phyloP scores from a whole-genome alignment of 30 jellyfish, hydroid and myxozoan genomes.

The Mastigias papua region DNA sequence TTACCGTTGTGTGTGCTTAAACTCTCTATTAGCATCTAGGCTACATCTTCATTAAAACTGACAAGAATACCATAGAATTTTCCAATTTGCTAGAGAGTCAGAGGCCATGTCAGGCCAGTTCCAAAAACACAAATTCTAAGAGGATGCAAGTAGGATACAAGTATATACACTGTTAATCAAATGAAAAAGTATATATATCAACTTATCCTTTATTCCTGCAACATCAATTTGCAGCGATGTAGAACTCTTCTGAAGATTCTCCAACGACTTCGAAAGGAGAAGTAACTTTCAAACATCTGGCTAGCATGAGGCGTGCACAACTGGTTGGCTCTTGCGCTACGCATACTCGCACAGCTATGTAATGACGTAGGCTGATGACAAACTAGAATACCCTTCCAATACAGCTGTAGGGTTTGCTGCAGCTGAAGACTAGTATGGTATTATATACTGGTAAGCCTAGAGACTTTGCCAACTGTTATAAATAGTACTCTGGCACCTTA shows the following conservation, averaged over 20 bases:
- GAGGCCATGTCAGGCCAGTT: neutral
- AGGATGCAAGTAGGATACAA: neutral
- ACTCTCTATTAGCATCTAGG: constrained; percentile 13
- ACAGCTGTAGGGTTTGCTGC: constrained; percentile 35
- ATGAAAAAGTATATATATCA: neutral
- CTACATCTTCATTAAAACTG: constrained; percentile 11
- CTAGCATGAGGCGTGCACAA: constrained; percentile 24
- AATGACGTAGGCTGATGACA: constrained; percentile 43
- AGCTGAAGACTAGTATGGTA: neutral
- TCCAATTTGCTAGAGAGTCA: neutral
- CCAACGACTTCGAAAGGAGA: neutral
- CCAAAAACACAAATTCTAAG: neutral
- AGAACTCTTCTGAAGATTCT: neutral
- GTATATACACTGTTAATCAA: neutral
- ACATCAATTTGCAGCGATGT: neutral
- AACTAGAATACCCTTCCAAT: constrained; percentile 7
- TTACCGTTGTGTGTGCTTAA: too few relatives aligned
- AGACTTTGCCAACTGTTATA: neutral
- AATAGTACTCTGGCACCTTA: neutral
- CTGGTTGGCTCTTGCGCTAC: constrained; percentile 30
- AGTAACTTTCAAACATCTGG: constrained; percentile 3
- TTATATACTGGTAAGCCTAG: neutral
- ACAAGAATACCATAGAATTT: neutral
- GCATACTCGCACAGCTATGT: constrained; percentile 26
- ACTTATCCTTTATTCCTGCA: neutral